Evolutionary conservation across 2,888 invertebrate species (phyloP).

Genomic region (Seira musarum): DNA sequence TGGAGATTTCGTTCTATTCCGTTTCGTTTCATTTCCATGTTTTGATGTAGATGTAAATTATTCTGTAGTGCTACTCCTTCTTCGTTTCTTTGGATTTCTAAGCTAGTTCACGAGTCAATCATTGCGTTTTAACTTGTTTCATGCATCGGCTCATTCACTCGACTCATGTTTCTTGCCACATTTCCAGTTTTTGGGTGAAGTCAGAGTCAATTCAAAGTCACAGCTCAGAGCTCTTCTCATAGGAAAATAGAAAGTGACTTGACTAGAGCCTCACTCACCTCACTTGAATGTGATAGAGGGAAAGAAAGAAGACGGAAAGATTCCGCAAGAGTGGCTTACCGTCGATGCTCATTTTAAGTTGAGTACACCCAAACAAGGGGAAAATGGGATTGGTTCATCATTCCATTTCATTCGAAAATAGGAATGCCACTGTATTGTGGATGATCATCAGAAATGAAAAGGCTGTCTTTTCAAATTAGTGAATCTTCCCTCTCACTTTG

Average conservation of each 20-base stretch:
- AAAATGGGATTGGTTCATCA: too few species aligned
- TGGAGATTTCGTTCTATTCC: too few species aligned
- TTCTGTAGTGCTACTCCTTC: too few species aligned
- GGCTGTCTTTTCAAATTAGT: conserved; percentile 30
- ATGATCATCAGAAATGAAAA: conserved; percentile 24
- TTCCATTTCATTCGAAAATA: neutral
- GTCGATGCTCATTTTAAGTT: neutral
- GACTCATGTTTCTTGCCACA: conserved; percentile 33
- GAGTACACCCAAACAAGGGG: neutral
- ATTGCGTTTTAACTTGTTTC: conserved; percentile 41
- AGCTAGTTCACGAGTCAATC: conserved; percentile 45
- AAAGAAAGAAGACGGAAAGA: conserved; percentile 2
- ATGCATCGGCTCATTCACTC: too few species aligned
- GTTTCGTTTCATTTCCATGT: too few species aligned
- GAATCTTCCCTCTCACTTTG: conserved; percentile 6
- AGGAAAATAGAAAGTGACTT: conserved; percentile 40
- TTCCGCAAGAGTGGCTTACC: conserved; percentile 18
- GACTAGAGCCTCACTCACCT: too few species aligned
- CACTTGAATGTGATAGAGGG: conserved; percentile 15
- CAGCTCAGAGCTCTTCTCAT: conserved; percentile 15
- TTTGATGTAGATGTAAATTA: neutral
- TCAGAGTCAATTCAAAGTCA: too few species aligned
- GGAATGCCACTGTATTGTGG: conserved; percentile 28
- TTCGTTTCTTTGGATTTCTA: neutral
- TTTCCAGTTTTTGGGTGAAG: conserved; percentile 17